Base-by-base conservation (phyloP, 2,113 vertebrate species). In the Bufo bufo region DNA sequence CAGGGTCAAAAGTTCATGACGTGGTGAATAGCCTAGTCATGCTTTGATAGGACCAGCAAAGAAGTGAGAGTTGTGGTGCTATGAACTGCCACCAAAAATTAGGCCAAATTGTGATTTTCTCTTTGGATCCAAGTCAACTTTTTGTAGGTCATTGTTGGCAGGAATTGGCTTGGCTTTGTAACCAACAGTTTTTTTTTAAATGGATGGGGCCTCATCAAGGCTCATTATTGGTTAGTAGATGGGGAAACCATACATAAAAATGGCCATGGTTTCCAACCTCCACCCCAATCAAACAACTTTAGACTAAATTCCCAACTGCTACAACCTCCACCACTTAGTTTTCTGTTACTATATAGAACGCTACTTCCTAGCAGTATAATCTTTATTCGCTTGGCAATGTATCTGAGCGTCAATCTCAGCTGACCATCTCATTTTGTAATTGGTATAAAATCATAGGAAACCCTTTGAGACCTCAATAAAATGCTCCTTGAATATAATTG, bases 371-470 rank as follows among this genome's bases (percentile, higher is more conserved):
- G 12, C 59, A 12, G 10, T 17, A 43, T 16, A 63, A 63, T 17
- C 79, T 49, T 45, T 8, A 12, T 9, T 45, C 56, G 8, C 80
- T 50, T 43, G 43, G 47, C 52, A 79, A 12, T 56, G 56, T 33
- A 50, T 50, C 54, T 45, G 33, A 81, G 79, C 16, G 58, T 17
- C 59, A 10, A 82, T 20, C 80, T 59, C 45, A 0, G 6, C 17
- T 50, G 80, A 50, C 45, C 59, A 65, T 65, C 45, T 82, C 58
- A 59, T 82, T 65, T 19, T 65, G 59, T 82, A 65, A 82, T 82
- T 66, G 59, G 59, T 49, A 12, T 65, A 82, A 82, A 65, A 49
- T 82, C 59, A 13, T 20, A 16, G 80, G 45, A 79, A 82, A 47
- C 59, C 20, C 47, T 65, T 50, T 65, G 59, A 82, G 19, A 80